A percentile compares a stretch with the other conserved stretches of the same genome.
phyloP scores from a whole-genome alignment of 2,113 vertebrate genomes.

The Thamnaconus septentrionalis region DNA sequence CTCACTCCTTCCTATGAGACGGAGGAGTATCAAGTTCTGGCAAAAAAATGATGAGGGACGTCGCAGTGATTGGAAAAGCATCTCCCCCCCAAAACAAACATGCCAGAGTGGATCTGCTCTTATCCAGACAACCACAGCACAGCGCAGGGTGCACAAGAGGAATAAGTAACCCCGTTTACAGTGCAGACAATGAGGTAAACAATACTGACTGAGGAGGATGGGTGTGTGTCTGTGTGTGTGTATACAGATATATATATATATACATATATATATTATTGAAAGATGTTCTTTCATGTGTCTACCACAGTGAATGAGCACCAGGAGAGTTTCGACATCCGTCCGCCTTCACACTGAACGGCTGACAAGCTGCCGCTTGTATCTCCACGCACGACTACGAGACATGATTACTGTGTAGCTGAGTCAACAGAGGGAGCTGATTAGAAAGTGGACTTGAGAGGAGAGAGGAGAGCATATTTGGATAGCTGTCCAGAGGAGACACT shows the following conservation, averaged over 20 bases:
- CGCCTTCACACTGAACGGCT: conserved; percentile 17
- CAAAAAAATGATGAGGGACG: conserved; percentile 51
- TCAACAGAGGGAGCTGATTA: conserved; percentile 57
- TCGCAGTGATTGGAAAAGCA: conserved; percentile 52
- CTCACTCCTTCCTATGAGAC: conserved; percentile 34
- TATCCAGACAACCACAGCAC: conserved; percentile 31
- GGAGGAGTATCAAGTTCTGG: conserved; percentile 55
- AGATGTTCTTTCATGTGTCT: conserved; percentile 1
- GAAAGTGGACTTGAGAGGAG: conserved; percentile 4
- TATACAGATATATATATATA: neutral
- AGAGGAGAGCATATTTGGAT: conserved; percentile 52
- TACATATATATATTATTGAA: neutral
- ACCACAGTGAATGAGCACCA: conserved; percentile 31
- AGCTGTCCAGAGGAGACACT: conserved; percentile 36
- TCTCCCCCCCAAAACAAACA: conserved; percentile 60
- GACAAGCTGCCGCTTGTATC: conserved; percentile 45
- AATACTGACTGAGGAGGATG: neutral
- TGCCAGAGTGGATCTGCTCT: conserved; percentile 50
- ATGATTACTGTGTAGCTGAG: conserved; percentile 34
- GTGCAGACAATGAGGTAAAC: neutral
- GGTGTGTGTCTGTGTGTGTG: no score
- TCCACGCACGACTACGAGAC: conserved; percentile 18
- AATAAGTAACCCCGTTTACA: conserved; percentile 56
- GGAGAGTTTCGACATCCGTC: conserved; percentile 24
- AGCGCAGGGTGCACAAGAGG: conserved; percentile 48